Conservation (phyloP, 1,140 invertebrate species). For the Cydia amplana region DNA sequence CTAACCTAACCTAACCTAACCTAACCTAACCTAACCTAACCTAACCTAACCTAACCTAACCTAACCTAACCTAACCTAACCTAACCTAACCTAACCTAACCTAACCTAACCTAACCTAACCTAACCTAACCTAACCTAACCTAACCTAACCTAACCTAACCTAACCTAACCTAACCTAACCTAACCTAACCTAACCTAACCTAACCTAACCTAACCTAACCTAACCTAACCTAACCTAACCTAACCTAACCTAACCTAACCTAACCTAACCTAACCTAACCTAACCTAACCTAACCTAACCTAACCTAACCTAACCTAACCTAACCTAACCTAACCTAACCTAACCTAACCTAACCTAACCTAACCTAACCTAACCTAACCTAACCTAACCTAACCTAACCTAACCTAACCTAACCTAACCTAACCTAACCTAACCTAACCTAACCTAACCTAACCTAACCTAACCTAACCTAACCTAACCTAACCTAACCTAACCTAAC, state of each 20-base stretch:
- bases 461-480: slow-evolving; percentile 47
- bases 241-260: slow-evolving; percentile 41
- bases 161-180: slow-evolving; percentile 44
- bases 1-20: slow-evolving; percentile 48
- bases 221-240: slow-evolving; percentile 38
- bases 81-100: slow-evolving; percentile 49
- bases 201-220: slow-evolving; percentile 33
- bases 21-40: slow-evolving; percentile 47
- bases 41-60: slow-evolving; percentile 40
- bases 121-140: slow-evolving; percentile 46
- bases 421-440: slow-evolving; percentile 44
- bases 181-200: slow-evolving; percentile 44
- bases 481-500: slow-evolving; percentile 45
- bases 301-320: slow-evolving; percentile 44
- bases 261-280: slow-evolving; percentile 43
- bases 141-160: slow-evolving; percentile 45
- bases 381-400: slow-evolving; percentile 59
- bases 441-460: slow-evolving; percentile 44
- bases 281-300: too few relatives aligned
- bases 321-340: slow-evolving; percentile 51
- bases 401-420: slow-evolving; percentile 52
- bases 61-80: slow-evolving; percentile 49
- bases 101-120: slow-evolving; percentile 48
- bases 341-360: slow-evolving; percentile 49
- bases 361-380: slow-evolving; percentile 58